Evolutionary conservation across 2,888 invertebrate genomes (phyloP), one percentile per base, ranked within the genome.

Genomic region (Mystacides longicornis): DNA sequence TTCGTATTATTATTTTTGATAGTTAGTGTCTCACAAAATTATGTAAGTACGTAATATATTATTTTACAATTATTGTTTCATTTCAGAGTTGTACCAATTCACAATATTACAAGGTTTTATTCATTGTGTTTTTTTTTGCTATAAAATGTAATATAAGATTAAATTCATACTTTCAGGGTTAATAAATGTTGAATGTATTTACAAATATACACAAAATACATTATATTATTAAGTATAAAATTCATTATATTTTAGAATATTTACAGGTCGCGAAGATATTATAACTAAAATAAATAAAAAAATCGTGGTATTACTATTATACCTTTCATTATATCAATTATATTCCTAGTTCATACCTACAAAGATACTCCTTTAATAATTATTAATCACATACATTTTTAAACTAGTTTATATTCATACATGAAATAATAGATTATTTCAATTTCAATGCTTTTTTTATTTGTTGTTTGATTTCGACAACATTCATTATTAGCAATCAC

Each of bases 251-350:
- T 56, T 49, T 49, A 57, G 46, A 54, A 45, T 57, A 57, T 57
- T 57, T 57, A 57, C 57, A 57, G 27, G 18, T 57, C 37, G 53
- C 57, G 57, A 57, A 48, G 52, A 23, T 52, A 48, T 55, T 45
- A 20, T 11, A 19, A 45, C 31, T 52, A 46, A 45, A 46, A 23
- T 23, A 37, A 37, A 37, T 37, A 14, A 37, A 37, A 37, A 7
- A 37, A 14, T 37, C 37, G 14, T 16, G 14, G 37, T 37, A 37
- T 16, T n/a, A 14, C 37, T 37, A 37, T 37, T n/a, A 27, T 27
- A 7, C 5, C 7, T 27, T 27, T 27, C 11, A 27, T 7, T 27
- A 27, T 27, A 27, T 27, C 27, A 11, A 27, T 27, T 27, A 27
- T 37, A n/a, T 37, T 37, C 14, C 37, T 37, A 37, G 14, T 37